These are phyloP conservation scores for Craniophora ligustri DNA, from an alignment of 2,888 invertebrate genomes.

Conservation along the genomic window DNA sequence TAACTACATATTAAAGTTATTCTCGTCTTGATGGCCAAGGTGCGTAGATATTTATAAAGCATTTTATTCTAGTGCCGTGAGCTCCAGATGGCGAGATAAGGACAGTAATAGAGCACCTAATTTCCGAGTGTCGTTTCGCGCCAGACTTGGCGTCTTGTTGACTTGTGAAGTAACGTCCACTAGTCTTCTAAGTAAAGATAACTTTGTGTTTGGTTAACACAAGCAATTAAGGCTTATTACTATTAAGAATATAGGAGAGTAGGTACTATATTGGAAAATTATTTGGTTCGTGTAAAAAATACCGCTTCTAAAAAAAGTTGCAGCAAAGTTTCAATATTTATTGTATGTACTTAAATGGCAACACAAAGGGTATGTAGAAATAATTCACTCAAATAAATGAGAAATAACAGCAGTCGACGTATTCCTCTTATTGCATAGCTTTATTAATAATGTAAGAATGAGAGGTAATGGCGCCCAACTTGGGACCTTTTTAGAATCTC, in stretches of 20 bases:
- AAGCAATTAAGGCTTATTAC: constrained; percentile 17
- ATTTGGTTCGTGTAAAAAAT: too few species aligned
- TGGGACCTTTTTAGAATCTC: constrained; percentile 42
- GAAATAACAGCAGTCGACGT: constrained; percentile 44
- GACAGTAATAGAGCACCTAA: constrained; percentile 57
- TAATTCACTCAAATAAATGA: constrained; percentile 53
- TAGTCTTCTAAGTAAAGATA: constrained; percentile 23
- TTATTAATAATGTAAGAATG: constrained; percentile 53
- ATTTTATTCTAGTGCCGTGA: constrained; percentile 28
- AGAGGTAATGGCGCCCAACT: constrained; percentile 53
- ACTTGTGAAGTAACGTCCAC: constrained; percentile 12
- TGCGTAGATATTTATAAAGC: constrained; percentile 35
- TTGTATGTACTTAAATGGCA: constrained; percentile 23
- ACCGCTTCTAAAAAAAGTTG: background rate
- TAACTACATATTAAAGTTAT: constrained; percentile 14
- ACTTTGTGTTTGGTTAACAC: background rate
- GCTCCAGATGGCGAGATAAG: constrained; percentile 49
- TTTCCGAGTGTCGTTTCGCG: constrained; percentile 54
- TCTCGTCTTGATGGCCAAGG: constrained; percentile 13
- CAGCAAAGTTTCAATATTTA: background rate
- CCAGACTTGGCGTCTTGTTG: constrained; percentile 17
- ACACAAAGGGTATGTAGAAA: constrained; percentile 24
- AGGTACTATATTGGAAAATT: too few species aligned
- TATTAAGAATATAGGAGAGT: too few species aligned
- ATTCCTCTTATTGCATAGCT: constrained; percentile 44